Evolutionary conservation across 2,113 vertebrate species (phyloP), one percentile per base, ranked within the genome.

Genomic region (Arothron firmamentum): DNA sequence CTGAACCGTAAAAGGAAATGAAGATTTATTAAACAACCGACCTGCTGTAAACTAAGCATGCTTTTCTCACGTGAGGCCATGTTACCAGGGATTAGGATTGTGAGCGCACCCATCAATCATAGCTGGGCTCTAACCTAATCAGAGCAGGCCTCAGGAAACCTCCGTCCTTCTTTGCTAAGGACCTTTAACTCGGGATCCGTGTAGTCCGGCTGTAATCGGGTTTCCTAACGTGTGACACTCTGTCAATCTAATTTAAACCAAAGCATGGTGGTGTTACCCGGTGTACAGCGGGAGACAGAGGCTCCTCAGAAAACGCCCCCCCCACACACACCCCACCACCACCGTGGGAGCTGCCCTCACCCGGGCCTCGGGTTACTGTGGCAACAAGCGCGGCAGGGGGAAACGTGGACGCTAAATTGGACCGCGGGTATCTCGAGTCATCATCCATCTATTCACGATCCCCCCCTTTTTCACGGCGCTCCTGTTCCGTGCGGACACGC

Each of bases 181-280:
- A 85, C 79, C 65, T 62, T 64, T 82, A 71, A 59, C 73, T 70
- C 62, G 2, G 3, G 59, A 61, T 70, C 19, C 75, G 56, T 85
- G 83, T 85, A 77, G 77, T 68, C 69, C 70, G 74, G 56, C 65
- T 75, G 64, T 85, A 85, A 88, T 85, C 64, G 70, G 81, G 81
- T 85, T 88, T 84, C 79, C 76, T 75, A 62, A n/a, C 66, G 85
- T 84, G 83, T 83, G 66, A 82, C 79, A 82, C 66, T 47, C 78
- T 78, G 80, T 87, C 86, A 82, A 84, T 89, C 78, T 74, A 82
- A 85, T 87, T 85, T 80, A 64, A 75, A 65, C 45, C 67, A 63
- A 53, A 89, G 85, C 67, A 82, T 80, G 81, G 75, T 42, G 57
- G 77, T 83, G 82, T 85, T 82, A 85, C 72, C 38, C 16, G 65